These are phyloP conservation scores for Zeuzera pyrina DNA, from an alignment of 2,888 invertebrate species.

Conservation along the genomic window DNA sequence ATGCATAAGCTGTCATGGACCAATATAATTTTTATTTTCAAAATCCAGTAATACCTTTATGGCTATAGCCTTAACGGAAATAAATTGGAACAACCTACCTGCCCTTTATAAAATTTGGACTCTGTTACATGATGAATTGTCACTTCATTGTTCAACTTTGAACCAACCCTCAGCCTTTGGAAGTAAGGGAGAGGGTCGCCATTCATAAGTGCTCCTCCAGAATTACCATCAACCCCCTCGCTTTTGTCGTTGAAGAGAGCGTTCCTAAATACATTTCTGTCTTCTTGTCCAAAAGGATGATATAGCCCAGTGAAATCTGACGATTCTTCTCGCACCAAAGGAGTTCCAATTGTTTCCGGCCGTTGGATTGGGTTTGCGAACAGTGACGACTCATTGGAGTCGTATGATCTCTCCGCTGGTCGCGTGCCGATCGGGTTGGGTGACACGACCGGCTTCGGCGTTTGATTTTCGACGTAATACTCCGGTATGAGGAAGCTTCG, in stretches of 20 bases:
- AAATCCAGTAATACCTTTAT: too few relatives aligned
- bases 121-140: constrained; percentile 63
- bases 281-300: constrained; percentile 57
- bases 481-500: constrained; percentile 44
- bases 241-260: constrained; percentile 51
- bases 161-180: constrained; percentile 52
- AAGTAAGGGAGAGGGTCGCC: constrained; percentile 60
- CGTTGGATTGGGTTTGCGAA: constrained; percentile 42
- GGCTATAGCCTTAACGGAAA: too few relatives aligned
- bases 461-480: constrained; percentile 33
- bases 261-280: constrained; percentile 50
- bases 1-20: too few relatives aligned
- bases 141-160: constrained; percentile 57
- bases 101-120: constrained; percentile 58
- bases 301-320: constrained; percentile 33
- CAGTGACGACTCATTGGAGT: constrained; percentile 33
- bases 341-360: constrained; percentile 51
- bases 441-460: constrained; percentile 44
- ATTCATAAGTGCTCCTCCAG: constrained; percentile 25
- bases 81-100: constrained; percentile 37
- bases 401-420: constrained; percentile 32
- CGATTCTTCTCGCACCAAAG: constrained; percentile 27
- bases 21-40: too few relatives aligned
- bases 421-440: constrained; percentile 61
- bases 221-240: constrained; percentile 24